phyloP scores from a whole-genome alignment of 2,113 vertebrate species.

The Chitala chitala region DNA sequence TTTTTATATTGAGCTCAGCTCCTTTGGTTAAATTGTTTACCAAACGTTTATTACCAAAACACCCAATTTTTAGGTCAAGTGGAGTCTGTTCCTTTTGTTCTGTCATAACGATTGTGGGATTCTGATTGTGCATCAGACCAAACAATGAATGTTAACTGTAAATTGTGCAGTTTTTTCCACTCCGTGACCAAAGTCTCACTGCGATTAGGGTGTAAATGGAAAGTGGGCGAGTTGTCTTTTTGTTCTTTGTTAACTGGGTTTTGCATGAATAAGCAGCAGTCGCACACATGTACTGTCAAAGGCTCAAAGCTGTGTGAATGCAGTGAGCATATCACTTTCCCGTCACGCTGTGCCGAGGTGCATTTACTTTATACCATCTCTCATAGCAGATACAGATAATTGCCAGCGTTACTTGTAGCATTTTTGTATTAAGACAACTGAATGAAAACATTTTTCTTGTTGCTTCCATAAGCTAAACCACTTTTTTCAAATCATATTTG shows the following conservation, averaged over 20 bases:
- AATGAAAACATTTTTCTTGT: not conserved
- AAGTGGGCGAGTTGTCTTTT: too few species aligned
- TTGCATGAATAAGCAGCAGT: not conserved
- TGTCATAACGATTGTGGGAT: not conserved
- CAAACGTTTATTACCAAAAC: too few species aligned
- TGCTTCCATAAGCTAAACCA: not conserved
- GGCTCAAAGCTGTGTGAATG: not conserved
- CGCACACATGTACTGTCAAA: not conserved
- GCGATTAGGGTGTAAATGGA: not conserved
- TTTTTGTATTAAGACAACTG: conserved; percentile 8
- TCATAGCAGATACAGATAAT: not conserved
- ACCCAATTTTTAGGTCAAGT: not conserved
- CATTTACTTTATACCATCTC: not conserved
- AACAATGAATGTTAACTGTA: conserved; percentile 8
- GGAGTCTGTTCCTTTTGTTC: not conserved
- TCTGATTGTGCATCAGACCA: not conserved
- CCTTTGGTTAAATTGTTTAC: too few species aligned
- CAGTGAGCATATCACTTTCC: not conserved
- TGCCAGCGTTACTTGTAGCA: conserved; percentile 12
- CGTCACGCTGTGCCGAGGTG: not conserved
- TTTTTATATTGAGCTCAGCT: too few species aligned
- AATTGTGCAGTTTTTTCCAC: not conserved
- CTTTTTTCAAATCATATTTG: too few species aligned
- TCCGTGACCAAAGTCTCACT: conserved; percentile 6
- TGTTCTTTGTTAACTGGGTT: not conserved